A percentile compares a stretch with the other conserved stretches of the same genome.
Conservation (phyloP, 2,113 vertebrate genomes). For the Mola mola region DNA sequence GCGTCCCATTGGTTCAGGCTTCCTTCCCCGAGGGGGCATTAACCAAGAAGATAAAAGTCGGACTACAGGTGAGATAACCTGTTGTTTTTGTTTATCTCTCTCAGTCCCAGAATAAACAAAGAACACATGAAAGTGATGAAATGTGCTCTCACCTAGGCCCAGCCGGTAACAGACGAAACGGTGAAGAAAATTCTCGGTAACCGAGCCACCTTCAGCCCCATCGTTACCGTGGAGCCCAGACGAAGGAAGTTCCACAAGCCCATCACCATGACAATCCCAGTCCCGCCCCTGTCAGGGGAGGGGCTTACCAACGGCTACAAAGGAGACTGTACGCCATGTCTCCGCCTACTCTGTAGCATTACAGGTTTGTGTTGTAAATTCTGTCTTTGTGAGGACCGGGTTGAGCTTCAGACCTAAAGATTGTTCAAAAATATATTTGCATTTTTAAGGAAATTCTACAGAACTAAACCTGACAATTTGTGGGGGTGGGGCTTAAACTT, state of each 20-base stretch:
- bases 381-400: background rate
- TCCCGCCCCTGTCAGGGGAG: constrained; percentile 93
- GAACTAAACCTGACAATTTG: too few species aligned
- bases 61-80: constrained; percentile 87
- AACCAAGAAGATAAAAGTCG: constrained; percentile 96
- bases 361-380: constrained; percentile 84
- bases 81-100: background rate
- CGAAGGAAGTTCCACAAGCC: constrained; percentile 99
- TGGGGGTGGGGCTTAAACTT: too few species aligned
- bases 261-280: constrained; percentile 98
- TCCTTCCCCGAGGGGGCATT: constrained; percentile 96
- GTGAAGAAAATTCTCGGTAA: constrained; percentile 96
- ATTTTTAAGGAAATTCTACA: too few species aligned
- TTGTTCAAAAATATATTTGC: too few species aligned
- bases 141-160: constrained; percentile 81
- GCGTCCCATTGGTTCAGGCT: constrained; percentile 90
- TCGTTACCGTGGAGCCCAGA: constrained; percentile 97
- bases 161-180: constrained; percentile 93
- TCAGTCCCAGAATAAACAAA: background rate
- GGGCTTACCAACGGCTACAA: constrained; percentile 89
- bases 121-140: background rate
- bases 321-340: constrained; percentile 90
- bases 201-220: constrained; percentile 96
- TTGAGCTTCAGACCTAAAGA: background rate
- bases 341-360: constrained; percentile 96